A percentile compares a stretch with the other conserved stretches of the same genome.
Conservation (phyloP, 2,113 vertebrate species). For the Thomomys bottae region DNA sequence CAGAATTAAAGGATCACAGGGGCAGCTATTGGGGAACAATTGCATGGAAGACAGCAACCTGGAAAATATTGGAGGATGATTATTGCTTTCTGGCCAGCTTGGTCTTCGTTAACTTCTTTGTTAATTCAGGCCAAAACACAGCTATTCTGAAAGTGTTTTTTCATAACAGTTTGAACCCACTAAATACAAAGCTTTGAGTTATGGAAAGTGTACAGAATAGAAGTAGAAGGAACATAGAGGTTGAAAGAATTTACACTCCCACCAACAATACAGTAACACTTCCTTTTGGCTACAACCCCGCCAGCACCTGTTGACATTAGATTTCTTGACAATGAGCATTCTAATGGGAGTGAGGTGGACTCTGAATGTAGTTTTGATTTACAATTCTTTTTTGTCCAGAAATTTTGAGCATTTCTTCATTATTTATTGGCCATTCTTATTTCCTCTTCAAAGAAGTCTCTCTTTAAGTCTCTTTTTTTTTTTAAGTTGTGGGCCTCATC, state of each 20-base stretch:
- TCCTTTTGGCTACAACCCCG: no score
- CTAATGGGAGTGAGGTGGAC: background rate
- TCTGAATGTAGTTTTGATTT: no score
- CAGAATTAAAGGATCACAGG: background rate
- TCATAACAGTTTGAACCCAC: background rate
- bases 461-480: no score
- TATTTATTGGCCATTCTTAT: no score
- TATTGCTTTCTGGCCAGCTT: background rate
- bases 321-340: no score
- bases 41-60: background rate
- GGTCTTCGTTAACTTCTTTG: background rate
- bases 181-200: background rate
- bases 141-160: background rate
- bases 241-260: no score
- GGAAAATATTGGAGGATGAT: rapidly evolving
- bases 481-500: no score
- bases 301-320: no score
- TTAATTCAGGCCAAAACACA: background rate
- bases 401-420: no score
- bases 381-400: no score
- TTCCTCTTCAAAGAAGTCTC: no score
- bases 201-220: background rate
- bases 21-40: background rate
- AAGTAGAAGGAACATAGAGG: background rate
- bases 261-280: no score